Evolutionary conservation across 1,140 invertebrate species (phyloP), one percentile per base, ranked within the genome.

Genomic region (Neodiprion fabricii): DNA sequence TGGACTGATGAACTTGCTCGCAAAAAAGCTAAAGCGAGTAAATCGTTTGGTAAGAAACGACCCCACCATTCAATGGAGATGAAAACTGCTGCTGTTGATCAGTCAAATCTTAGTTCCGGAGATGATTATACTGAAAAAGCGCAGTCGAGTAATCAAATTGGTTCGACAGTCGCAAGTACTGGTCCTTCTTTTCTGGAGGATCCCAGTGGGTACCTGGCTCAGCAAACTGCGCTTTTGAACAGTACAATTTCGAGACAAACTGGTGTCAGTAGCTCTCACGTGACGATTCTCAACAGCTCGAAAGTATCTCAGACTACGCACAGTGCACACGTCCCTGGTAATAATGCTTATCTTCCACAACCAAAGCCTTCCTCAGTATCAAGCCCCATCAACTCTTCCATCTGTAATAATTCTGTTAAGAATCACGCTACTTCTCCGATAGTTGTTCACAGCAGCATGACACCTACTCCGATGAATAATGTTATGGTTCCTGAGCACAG

Each of bases 171-270:
- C 7, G 87, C 76, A 73, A 85, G 75, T 53, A 75, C 85, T n/a
- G 89, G 89, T 75, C 93, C 93, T 1, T 94, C 93, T 53, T 97
- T 97, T 81, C 92, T 97, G 89, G 96, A 97, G 78, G 96, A 97
- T 86, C 95, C 96, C 0, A 96, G 93, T 82, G 96, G 94, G 7
- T 97, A 96, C 88, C 86, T 97, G 72, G 94, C 95, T 7, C 95
- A 96, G 81, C 95, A 96, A 82, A 96, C 95, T 1, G 94, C 94
- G 47, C 82, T 96, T 74, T 81, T 97, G 47, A 96, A 96, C 78
- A 96, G 92, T 82, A 95, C 95, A 10, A 96, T 96, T 85, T 94
- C 93, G 23, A 89, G 93, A 78, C 93, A 94, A 86, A 93, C 93
- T 7, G 92, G 92, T 77, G 85, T 88, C 49, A 83, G 85, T 74